Evolutionary conservation across 2,888 invertebrate species (phyloP), one percentile per base, ranked within the genome.

Genomic region (Eupithecia abbreviata): DNA sequence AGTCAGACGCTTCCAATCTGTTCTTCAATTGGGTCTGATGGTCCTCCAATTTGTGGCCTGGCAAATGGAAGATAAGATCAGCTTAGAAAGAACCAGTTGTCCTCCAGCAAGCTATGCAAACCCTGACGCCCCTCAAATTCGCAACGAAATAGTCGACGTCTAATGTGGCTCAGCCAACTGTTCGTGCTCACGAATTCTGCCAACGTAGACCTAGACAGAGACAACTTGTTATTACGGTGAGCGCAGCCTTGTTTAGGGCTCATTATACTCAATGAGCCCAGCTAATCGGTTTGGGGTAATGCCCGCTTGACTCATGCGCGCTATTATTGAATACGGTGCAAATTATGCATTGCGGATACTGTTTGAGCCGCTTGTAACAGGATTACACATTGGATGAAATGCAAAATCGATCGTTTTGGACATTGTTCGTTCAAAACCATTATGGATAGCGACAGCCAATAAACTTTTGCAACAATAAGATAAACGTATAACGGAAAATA

Each of bases 81-180:
- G 4, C 30, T 7, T 66, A 42, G 41, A 66, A 66, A 42, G 69
- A 65, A 69, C 73, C 71, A 68, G 77, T 58, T 47, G 43, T 71
- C 49, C 62, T 67, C n/a, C 9, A 13, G 10, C 43, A 47, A 70
- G 77, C 72, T 77, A 66, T 42, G 68, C 72, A 62, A 79, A 66
- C 15, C 66, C 82, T 80, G 81, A 77, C 67, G 79, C 78, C 76
- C 71, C 80, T 78, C 78, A 72, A 79, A 78, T 82, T 79, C 77
- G 76, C 66, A 67, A 80, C 75, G 77, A 83, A 82, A 84, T 84
- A 84, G 77, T 78, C 73, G 73, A 76, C 84, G 80, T 82, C 80
- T 83, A 79, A 82, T 80, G 81, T 82, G 74, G 81, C 73, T 81
- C 75, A 76, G 70, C 75, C 78, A 81, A 77, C 77, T 58, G 79